A percentile compares a stretch with the other conserved stretches of the same genome.
Conservation (phyloP, 92 coral and sea anemone genomes). For the Porites rus region DNA sequence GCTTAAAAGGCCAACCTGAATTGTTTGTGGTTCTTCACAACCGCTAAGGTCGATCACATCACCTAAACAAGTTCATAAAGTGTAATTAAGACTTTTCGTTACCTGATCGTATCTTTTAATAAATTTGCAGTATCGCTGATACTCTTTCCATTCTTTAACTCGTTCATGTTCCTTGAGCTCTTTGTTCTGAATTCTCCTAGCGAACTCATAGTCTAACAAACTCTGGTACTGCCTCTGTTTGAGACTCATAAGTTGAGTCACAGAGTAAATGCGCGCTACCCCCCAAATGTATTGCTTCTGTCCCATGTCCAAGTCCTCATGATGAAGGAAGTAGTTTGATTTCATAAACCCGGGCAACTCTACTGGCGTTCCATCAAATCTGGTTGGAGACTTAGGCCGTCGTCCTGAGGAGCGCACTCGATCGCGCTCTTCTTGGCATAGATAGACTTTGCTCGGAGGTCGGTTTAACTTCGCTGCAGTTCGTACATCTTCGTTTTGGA, state of each 20-base stretch:
- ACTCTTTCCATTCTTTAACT: slow-evolving; percentile 89
- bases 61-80: too few species aligned
- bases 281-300: slow-evolving; percentile 99
- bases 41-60: too few species aligned
- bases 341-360: slow-evolving; percentile 83
- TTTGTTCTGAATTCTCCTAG: slow-evolving; percentile 79
- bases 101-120: slow-evolving; percentile 97
- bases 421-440: slow-evolving; percentile 65
- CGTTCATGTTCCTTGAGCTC: slow-evolving; percentile 87
- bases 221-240: slow-evolving; percentile 94
- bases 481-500: slow-evolving; percentile 81
- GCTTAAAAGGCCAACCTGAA: too few species aligned
- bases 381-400: slow-evolving; percentile 57
- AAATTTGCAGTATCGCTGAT: slow-evolving; percentile 81
- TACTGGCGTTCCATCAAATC: slow-evolving; percentile 87
- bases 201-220: slow-evolving; percentile 88
- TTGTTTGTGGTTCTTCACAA: too few species aligned
- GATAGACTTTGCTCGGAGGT: slow-evolving; percentile 81
- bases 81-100: neutral
- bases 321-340: slow-evolving; percentile 80
- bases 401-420: slow-evolving; percentile 49
- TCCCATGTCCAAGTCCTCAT: slow-evolving; percentile 87
- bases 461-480: slow-evolving; percentile 85
- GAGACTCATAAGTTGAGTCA: slow-evolving; percentile 80
- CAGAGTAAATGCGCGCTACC: slow-evolving; percentile 90